Evolutionary conservation across 2,888 invertebrate species (phyloP).

Genomic region (Callyntrura guangdongensis): DNA sequence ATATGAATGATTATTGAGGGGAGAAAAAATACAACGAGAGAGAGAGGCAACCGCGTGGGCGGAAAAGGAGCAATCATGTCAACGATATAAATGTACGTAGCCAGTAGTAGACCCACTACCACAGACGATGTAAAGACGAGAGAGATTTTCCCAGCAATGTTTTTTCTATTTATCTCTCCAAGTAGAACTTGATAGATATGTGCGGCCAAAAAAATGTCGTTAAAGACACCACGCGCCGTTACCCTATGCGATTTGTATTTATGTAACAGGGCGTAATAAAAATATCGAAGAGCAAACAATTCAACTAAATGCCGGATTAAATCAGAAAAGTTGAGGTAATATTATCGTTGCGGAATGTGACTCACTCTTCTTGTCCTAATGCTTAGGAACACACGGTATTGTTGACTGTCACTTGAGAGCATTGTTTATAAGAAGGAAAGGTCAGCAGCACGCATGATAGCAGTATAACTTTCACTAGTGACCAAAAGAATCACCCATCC

Average conservation of each 20-base stretch:
- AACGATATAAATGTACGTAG: not conserved
- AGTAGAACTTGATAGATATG: not conserved
- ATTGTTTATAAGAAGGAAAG: too few relatives aligned
- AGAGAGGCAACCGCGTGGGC: not conserved
- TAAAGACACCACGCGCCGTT: too few relatives aligned
- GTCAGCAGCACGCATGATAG: too few relatives aligned
- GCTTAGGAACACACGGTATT: too few relatives aligned
- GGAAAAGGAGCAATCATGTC: slow-evolving; percentile 9
- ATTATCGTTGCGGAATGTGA: too few relatives aligned
- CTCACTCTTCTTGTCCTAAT: too few relatives aligned
- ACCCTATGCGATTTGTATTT: not conserved
- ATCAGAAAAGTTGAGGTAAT: not conserved
- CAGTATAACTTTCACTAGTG: too few relatives aligned
- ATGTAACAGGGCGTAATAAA: not conserved
- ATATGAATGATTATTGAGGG: not conserved
- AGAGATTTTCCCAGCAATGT: not conserved
- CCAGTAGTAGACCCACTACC: too few relatives aligned
- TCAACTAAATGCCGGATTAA: slow-evolving; percentile 52
- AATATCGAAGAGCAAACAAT: slow-evolving; percentile 44
- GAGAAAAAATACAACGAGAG: not conserved
- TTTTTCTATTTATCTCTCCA: too few relatives aligned
- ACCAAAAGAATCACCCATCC: too few relatives aligned
- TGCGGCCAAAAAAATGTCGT: not conserved
- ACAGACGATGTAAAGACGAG: not conserved
- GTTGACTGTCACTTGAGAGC: too few relatives aligned